phyloP scores from a whole-genome alignment of 2,113 vertebrate species.

The Psammodynastes pulverulentus region DNA sequence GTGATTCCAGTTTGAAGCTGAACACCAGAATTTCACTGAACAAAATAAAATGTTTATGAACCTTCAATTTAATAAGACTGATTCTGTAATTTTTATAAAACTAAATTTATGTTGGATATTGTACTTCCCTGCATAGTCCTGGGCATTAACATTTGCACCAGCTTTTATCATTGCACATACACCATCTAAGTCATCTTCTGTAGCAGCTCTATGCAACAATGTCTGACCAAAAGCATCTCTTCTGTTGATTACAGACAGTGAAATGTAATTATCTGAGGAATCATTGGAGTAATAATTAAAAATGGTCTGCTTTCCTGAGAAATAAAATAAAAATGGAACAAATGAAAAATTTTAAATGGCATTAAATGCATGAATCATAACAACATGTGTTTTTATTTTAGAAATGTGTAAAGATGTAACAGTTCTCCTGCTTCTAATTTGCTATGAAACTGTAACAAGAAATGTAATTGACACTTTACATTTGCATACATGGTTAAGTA shows the following conservation, averaged over 20 bases:
- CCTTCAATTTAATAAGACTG: not conserved
- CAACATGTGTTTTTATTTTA: not conserved
- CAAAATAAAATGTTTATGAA: not conserved
- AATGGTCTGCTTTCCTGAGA: slow-evolving; percentile 51
- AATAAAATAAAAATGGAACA: slow-evolving; percentile 19
- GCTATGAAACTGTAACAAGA: not conserved
- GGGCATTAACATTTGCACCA: slow-evolving; percentile 67
- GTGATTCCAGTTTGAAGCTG: not conserved
- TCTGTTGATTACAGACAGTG: slow-evolving; percentile 55
- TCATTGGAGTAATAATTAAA: not conserved
- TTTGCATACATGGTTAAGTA: not conserved
- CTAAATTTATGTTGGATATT: not conserved
- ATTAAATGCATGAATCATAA: not conserved
- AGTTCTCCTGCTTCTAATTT: not conserved
- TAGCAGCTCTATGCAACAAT: slow-evolving; percentile 70
- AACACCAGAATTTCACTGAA: not conserved
- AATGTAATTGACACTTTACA: not conserved
- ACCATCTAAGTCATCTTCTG: slow-evolving; percentile 51
- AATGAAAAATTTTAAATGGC: not conserved
- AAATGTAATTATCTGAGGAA: not conserved
- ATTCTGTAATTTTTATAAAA: not conserved
- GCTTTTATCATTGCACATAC: slow-evolving; percentile 63
- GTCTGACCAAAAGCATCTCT: slow-evolving; percentile 74
- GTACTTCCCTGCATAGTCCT: slow-evolving; percentile 76
- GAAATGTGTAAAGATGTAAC: not conserved